Conservation (phyloP, 2,888 invertebrate species). For the Orgyia antiqua region DNA sequence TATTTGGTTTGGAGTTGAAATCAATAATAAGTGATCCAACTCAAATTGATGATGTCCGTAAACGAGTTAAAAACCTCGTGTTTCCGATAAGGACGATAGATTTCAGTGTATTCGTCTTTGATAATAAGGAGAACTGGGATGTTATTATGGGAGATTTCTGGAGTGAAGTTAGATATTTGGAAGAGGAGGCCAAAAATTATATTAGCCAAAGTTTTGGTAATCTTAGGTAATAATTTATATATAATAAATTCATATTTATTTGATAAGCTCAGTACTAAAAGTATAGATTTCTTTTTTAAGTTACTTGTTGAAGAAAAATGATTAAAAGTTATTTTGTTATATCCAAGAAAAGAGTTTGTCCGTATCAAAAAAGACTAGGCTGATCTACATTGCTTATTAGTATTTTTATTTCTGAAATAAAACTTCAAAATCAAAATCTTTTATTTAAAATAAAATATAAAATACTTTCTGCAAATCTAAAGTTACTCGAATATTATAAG, state of each 20-base stretch:
- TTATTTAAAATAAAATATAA: too few species aligned
- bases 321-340: too few species aligned
- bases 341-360: too few species aligned
- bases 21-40: constrained; percentile 92
- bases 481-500: too few species aligned
- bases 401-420: too few species aligned
- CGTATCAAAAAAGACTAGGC: too few species aligned
- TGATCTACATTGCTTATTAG: too few species aligned
- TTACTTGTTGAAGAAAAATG: too few species aligned
- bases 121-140: constrained; percentile 91
- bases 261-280: too few species aligned
- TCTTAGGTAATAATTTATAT: constrained; percentile 69
- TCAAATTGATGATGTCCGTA: constrained; percentile 90
- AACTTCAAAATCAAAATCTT: too few species aligned
- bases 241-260: neutral
- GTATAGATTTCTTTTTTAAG: too few species aligned
- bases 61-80: constrained; percentile 87
- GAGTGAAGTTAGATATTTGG: constrained; percentile 84
- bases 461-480: too few species aligned
- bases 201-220: constrained; percentile 92
- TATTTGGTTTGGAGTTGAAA: constrained; percentile 92
- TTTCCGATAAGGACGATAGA: constrained; percentile 86
- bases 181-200: constrained; percentile 89
- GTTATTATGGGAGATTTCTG: constrained; percentile 88
- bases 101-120: constrained; percentile 89